These are phyloP conservation scores for Ramphastos sulfuratus DNA, from an alignment of 2,113 vertebrate species.

Conservation along the genomic window DNA sequence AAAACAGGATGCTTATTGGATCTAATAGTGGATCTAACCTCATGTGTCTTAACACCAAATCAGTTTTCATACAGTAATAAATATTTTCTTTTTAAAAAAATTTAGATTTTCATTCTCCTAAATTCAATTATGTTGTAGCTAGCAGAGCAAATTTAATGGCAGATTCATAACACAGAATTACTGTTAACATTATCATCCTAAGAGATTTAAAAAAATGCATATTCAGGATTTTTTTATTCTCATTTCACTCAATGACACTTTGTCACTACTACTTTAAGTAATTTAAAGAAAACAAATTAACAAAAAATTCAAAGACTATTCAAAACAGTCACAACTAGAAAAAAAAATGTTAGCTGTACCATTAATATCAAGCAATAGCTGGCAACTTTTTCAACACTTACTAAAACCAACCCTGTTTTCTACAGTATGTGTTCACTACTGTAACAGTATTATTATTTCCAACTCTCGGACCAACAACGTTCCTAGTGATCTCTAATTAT, in stretches of 20 bases:
- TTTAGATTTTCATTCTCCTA: neutral
- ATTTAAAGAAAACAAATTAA: neutral
- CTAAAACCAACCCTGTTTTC: neutral
- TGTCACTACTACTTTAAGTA: neutral
- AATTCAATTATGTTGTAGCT: neutral
- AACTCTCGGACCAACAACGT: neutral
- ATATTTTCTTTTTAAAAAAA: neutral
- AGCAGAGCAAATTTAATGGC: neutral
- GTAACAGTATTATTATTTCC: neutral
- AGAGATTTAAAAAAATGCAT: neutral
- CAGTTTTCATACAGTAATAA: neutral
- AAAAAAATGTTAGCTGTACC: neutral
- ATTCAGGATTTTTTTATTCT: neutral
- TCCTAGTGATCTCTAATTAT: neutral
- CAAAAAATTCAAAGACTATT: neutral
- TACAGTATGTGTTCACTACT: neutral
- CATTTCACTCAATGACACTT: neutral
- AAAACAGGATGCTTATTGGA: neutral
- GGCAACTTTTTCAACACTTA: neutral
- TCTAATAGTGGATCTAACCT: neutral
- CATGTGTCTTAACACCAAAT: neutral
- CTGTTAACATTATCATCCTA: neutral
- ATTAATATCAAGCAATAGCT: neutral
- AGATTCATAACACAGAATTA: neutral
- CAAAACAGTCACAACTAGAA: neutral